phyloP scores from a whole-genome alignment of 2,888 invertebrate species.

The Meloe dianella region DNA sequence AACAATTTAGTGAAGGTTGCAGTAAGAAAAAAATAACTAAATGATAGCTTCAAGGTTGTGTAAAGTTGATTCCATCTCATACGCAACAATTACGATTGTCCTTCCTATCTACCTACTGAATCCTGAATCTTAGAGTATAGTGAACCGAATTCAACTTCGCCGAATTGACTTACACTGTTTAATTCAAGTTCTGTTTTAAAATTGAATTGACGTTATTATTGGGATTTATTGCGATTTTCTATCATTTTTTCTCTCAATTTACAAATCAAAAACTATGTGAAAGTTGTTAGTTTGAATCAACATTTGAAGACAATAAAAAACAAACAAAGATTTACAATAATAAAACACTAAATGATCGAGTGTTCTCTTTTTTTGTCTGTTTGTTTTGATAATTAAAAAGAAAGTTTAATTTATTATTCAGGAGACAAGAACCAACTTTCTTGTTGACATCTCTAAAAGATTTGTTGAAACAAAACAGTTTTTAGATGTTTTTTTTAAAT shows the following conservation, averaged over 20 bases:
- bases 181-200: too few relatives aligned
- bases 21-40: too few relatives aligned
- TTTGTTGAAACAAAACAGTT: not conserved
- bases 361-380: not conserved
- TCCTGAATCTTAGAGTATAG: too few relatives aligned
- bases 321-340: not conserved
- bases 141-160: too few relatives aligned
- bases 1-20: too few relatives aligned
- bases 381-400: constrained; percentile 12
- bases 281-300: not conserved
- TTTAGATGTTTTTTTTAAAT: not conserved
- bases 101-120: too few relatives aligned
- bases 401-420: constrained; percentile 10
- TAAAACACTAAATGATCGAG: not conserved
- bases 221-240: not conserved
- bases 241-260: not conserved
- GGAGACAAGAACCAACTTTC: not conserved
- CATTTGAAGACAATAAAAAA: not conserved
- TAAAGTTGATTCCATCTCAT: too few relatives aligned
- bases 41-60: too few relatives aligned
- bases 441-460: not conserved
- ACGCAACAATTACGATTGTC: too few relatives aligned
- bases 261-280: not conserved
- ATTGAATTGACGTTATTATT: not conserved
- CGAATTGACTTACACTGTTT: not conserved